These are phyloP conservation scores for Athalia cordata DNA, from an alignment of 2,888 invertebrate genomes.

Conservation along the genomic window DNA sequence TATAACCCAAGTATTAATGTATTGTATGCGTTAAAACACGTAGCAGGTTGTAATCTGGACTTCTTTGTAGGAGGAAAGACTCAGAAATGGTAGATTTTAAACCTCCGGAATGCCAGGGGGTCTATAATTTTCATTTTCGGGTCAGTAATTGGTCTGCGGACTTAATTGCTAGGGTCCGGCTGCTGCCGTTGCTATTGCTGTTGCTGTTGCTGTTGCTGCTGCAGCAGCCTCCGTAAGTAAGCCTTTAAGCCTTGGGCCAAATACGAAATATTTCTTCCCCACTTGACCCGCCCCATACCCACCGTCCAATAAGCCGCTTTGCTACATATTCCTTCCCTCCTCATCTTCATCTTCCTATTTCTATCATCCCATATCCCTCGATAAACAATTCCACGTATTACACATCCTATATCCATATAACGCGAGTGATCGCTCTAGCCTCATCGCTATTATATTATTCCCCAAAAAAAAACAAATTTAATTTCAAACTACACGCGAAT, in stretches of 20 bases:
- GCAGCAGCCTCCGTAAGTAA: conserved; percentile 42
- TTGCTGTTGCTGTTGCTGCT: neutral
- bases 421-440: neutral
- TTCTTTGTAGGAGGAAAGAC: conserved; percentile 40
- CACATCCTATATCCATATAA: too few species aligned
- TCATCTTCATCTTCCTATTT: neutral
- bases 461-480: too few species aligned
- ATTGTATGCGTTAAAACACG: conserved; percentile 28
- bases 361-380: neutral
- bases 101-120: conserved; percentile 44
- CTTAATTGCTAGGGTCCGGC: conserved; percentile 63
- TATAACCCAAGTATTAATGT: neutral
- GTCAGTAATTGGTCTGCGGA: conserved; percentile 62
- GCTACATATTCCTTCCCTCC: conserved; percentile 28
- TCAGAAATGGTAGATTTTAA: conserved; percentile 46
- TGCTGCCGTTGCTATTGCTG: neutral
- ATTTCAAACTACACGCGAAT: too few species aligned
- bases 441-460: neutral
- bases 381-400: neutral
- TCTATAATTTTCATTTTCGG: conserved; percentile 69
- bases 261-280: conserved; percentile 46
- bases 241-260: conserved; percentile 52
- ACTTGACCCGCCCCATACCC: conserved; percentile 13
- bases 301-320: conserved; percentile 21
- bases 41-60: conserved; percentile 36